Conservation (phyloP, 2,113 vertebrate genomes). For the Notothenia coriiceps region DNA sequence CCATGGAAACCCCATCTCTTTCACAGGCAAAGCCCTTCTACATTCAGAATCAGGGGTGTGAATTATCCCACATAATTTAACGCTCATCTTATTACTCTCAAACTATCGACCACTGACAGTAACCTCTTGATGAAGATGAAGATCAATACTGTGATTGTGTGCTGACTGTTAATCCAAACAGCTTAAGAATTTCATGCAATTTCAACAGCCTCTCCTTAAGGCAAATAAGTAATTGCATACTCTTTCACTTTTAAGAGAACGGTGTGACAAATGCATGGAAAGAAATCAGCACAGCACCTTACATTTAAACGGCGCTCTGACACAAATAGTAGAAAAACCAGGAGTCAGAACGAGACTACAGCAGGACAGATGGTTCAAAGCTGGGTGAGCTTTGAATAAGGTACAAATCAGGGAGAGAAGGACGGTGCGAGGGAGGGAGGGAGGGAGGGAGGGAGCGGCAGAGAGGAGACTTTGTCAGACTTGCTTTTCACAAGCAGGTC, state of each 20-base stretch:
- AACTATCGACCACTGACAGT: constrained; percentile 19
- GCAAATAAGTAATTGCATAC: background rate
- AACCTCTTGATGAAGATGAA: constrained; percentile 21
- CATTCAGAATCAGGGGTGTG: constrained; percentile 61
- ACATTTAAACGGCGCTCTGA: constrained; percentile 25
- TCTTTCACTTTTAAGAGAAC: constrained; percentile 10
- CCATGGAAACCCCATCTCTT: constrained; percentile 84
- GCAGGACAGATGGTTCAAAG: constrained; percentile 48
- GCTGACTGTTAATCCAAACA: constrained; percentile 12
- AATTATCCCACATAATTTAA: constrained; percentile 66
- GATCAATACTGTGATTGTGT: constrained; percentile 1
- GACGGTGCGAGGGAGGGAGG: constrained; percentile 38
- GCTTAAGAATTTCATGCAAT: background rate
- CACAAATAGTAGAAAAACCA: constrained; percentile 28
- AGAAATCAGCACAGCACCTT: background rate
- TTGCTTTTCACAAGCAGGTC: constrained; percentile 78
- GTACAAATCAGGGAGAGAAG: constrained; percentile 52
- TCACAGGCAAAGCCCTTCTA: constrained; percentile 70
- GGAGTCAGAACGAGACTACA: constrained; percentile 21
- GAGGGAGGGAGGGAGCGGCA: constrained; percentile 25
- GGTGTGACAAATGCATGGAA: constrained; percentile 1
- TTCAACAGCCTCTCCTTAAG: constrained; percentile 20
- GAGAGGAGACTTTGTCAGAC: constrained; percentile 73
- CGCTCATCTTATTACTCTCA: constrained; percentile 23
- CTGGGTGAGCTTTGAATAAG: constrained; percentile 49